Percentiles rank a stretch among this genome's conserved stretches.
Evolutionary conservation across 2,113 vertebrate species (phyloP).

Genomic region (Macaca mulatta): DNA sequence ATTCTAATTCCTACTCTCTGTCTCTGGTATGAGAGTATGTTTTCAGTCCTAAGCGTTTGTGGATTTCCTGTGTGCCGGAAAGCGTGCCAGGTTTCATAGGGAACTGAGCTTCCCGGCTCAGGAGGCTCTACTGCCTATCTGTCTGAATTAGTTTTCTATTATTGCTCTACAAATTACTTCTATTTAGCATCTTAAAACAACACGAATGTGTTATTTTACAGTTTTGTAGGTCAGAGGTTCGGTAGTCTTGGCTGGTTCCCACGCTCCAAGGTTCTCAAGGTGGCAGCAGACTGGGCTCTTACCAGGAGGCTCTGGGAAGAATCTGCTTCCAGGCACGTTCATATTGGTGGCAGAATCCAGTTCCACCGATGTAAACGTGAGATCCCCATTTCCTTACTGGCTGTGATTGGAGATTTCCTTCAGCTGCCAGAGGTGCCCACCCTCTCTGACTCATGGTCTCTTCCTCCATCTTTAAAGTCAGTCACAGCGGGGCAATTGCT

Average conservation of each 20-base stretch:
- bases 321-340: background rate
- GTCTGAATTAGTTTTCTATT: background rate
- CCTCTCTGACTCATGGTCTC: background rate
- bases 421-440: background rate
- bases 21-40: background rate
- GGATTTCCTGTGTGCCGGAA: background rate
- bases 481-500: background rate
- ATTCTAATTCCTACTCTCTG: background rate
- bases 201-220: background rate
- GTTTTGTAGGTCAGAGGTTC: background rate
- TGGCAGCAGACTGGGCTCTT: background rate
- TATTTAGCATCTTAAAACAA: background rate
- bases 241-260: background rate
- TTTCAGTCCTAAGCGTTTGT: background rate
- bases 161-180: background rate
- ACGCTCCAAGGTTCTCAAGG: background rate
- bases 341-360: background rate
- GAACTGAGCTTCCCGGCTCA: background rate
- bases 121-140: background rate
- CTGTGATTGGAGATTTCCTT: background rate
- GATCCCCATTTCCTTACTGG: background rate
- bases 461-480: background rate
- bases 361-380: background rate
- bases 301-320: background rate
- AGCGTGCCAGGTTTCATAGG: background rate